Base-by-base conservation (phyloP, 2,888 invertebrate species). In the Phrixothrix hirtus region DNA sequence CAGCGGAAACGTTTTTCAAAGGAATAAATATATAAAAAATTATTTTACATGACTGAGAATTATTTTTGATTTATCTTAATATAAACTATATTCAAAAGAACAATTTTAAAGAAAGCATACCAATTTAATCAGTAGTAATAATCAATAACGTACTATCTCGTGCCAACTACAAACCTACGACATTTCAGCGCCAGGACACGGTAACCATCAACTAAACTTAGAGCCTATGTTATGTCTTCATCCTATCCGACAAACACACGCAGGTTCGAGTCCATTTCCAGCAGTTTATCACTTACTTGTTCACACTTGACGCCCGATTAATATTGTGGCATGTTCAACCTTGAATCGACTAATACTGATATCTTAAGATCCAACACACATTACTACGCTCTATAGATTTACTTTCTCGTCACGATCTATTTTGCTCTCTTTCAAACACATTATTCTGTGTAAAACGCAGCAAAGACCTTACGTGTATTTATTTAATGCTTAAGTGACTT, bases 231-330 rank as follows among this genome's bases (percentile, higher is more conserved):
- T 70, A 73, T 65, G 68, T 72, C 74, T 74, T 72, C 71, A 74
- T 73, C 68, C 64, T 63, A 63, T 64, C 66, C 68, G 69, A 68
- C 67, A 68, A 67, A 70, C 69, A 68, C 72, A 72, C 69, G 70
- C 70, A 72, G 72, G 70, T 71, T 70, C 68, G 66, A 70, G 70
- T 72, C 71, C 73, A 69, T 73, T 74, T 75, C 73, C 70, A 73
- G 71, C 74, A 74, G 71, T 75, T 75, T 75, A 75, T 75, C 75
- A 75, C 75, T 71, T 72, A 68, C 73, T 75, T 76, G 76, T 76
- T 75, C 74, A 63, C 67, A 67, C 69, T 68, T 75, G 75, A 75
- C 75, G 71, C 68, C 68, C 75, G 73, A 76, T 76, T 76, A 75
- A 76, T 76, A 75, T 75, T 74, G 70, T 74, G 72, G 74, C 74